phyloP scores from a whole-genome alignment of 2,113 vertebrate species.

The Nanger granti region DNA sequence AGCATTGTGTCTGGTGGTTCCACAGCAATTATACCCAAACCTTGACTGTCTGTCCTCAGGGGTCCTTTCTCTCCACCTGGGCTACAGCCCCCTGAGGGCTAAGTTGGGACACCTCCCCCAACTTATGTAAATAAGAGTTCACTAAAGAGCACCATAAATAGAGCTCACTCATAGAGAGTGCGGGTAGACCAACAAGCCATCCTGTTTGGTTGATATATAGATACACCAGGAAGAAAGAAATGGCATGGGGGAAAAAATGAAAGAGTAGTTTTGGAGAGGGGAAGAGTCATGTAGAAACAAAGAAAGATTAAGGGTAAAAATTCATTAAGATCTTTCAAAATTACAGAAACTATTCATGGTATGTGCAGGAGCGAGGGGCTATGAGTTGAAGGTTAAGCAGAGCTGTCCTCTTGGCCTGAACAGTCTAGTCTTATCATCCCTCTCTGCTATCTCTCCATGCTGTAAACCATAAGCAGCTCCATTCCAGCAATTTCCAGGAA shows the following conservation, averaged over 20 bases:
- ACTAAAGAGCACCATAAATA: background rate
- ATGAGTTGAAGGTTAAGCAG: background rate
- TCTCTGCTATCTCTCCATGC: background rate
- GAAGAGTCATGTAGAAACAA: background rate
- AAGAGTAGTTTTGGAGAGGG: background rate
- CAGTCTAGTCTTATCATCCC: background rate
- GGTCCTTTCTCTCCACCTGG: background rate
- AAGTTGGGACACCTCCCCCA: background rate
- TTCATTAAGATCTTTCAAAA: background rate
- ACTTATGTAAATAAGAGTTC: background rate
- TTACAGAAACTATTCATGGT: background rate
- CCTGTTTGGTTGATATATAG: background rate
- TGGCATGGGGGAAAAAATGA: background rate
- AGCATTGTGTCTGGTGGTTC: background rate
- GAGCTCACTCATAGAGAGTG: accelerated
- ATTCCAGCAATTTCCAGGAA: background rate
- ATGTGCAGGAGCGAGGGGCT: background rate
- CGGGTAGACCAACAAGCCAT: background rate
- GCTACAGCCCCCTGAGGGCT: background rate
- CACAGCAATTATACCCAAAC: background rate
- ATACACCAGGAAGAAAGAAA: background rate
- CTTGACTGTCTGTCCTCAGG: background rate
- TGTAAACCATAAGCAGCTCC: accelerated
- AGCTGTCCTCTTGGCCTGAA: background rate
- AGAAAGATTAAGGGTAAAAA: background rate